These are phyloP conservation scores for Gouania willdenowi DNA, from an alignment of 2,797 vertebrate species.

Conservation along the genomic window DNA sequence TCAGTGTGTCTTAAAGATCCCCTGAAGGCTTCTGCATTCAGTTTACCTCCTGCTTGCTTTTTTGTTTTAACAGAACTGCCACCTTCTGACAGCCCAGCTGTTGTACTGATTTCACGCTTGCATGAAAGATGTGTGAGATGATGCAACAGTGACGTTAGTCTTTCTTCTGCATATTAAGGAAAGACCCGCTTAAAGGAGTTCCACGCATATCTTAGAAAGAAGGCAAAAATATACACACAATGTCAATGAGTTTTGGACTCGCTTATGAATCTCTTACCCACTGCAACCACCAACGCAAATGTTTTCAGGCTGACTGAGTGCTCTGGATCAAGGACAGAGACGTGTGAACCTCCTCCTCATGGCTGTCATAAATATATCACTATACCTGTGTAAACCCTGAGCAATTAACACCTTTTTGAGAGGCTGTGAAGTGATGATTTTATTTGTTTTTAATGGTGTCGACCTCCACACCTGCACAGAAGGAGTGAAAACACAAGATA, in stretches of 20 bases:
- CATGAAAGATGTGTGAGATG: constrained; percentile 38
- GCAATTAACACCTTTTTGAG: constrained; percentile 6
- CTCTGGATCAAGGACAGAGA: constrained; percentile 19
- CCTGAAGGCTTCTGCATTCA: constrained; percentile 32
- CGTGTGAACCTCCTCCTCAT: constrained; percentile 19
- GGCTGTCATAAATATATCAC: constrained; percentile 26
- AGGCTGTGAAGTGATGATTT: constrained; percentile 15
- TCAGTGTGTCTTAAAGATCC: constrained; percentile 37
- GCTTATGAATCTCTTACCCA: constrained; percentile 16
- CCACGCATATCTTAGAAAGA: too few species aligned
- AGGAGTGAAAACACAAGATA: constrained; percentile 28
- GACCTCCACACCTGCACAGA: constrained; percentile 7
- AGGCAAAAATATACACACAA: too few species aligned
- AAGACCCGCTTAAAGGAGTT: too few species aligned
- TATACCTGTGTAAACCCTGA: constrained; percentile 7
- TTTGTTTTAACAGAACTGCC: constrained; percentile 29
- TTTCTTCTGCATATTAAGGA: constrained; percentile 8
- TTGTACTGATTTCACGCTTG: constrained; percentile 35
- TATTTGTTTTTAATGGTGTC: constrained; percentile 22
- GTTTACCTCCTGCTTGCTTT: constrained; percentile 10
- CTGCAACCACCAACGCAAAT: constrained; percentile 20
- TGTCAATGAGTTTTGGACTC: neutral
- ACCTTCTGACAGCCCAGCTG: constrained; percentile 58
- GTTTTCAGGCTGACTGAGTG: constrained; percentile 25
- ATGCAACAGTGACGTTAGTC: constrained; percentile 43